Evolutionary conservation across 2,113 vertebrate species (phyloP), one percentile per base, ranked within the genome.

Genomic region (Tapirus terrestris): DNA sequence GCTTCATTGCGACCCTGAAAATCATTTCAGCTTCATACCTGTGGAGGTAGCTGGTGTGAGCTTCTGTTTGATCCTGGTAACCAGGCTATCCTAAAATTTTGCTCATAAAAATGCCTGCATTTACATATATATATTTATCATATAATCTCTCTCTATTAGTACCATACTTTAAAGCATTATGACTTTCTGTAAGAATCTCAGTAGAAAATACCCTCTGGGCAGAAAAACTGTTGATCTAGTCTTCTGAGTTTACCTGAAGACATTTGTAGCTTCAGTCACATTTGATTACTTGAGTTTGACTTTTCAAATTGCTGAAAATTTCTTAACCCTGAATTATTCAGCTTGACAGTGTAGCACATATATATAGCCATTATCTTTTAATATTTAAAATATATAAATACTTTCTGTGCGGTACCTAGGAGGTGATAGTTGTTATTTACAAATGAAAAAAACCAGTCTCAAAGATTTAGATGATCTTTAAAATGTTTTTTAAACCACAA

Each of bases 1-100:
- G 76, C 77, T 97, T 96, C 39, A 48, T 73, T 85, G 93, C 63
- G 70, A 93, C 65, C 84, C 79, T 84, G 67, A 82, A 97, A 83
- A 91, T 95, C 60, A 63, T 95, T 43, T 94, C 70, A 27, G 36
- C 36, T 87, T 94, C 48, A 53, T 67, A 91, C 76, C 77, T 80
- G 27, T 70, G n/a, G 79, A 94, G 73, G 72, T 85, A 88, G 60
- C 76, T 93, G 53, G 13, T 70, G 16, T 89, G 23, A 43, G 0
- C 29, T 82, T 83, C 36, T 83, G 1, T 92, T 86, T 82, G 63
- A 79, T 82, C 43, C 58, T 80, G 27, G 7, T 90, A 65, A 95
- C 23, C 14, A 94, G 39, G n/a, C 31, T 89, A 48, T 72, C 36
- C 68, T 89, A 76, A 95, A 93, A 63, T 70, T 82, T 79, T 61